Evolutionary conservation across 2,888 invertebrate genomes (phyloP).

Genomic region (Habroteleia sp.): DNA sequence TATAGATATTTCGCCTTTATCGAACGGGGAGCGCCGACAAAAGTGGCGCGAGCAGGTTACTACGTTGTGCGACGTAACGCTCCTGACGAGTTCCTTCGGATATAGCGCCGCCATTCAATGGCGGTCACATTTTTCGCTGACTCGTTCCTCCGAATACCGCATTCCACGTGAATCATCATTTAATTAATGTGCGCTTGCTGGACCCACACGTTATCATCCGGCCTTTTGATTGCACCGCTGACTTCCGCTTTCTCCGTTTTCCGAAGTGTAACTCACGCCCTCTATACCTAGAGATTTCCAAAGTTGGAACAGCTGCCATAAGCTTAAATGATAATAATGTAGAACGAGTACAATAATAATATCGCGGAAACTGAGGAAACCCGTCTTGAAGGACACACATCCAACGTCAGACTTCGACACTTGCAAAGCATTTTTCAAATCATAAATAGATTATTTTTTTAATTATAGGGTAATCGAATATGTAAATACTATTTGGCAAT

Average conservation of each 20-base stretch:
- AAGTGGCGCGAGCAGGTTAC: conserved; percentile 20
- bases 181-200: conserved; percentile 19
- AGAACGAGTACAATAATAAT: conserved; percentile 35
- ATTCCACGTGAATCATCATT: conserved; percentile 22
- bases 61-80: background rate
- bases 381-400: too few relatives aligned
- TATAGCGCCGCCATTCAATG: conserved; percentile 2
- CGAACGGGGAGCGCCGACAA: conserved; percentile 21
- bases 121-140: background rate
- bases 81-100: background rate
- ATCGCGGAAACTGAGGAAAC: too few relatives aligned
- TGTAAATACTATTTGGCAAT: too few relatives aligned
- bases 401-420: too few relatives aligned
- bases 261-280: conserved; percentile 33
- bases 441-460: conserved; percentile 27
- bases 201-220: conserved; percentile 18
- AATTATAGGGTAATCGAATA: conserved; percentile 25
- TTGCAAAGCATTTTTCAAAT: background rate
- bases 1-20: conserved; percentile 42
- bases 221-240: conserved; percentile 27
- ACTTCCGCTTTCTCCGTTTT: conserved; percentile 34
- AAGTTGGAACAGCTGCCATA: conserved; percentile 44
- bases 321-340: conserved; percentile 46
- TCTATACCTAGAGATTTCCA: conserved; percentile 51
- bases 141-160: conserved; percentile 3